Evolutionary conservation across 2,888 invertebrate species (phyloP), one percentile per base, ranked within the genome.

Genomic region (Lacanobia wlatinum): DNA sequence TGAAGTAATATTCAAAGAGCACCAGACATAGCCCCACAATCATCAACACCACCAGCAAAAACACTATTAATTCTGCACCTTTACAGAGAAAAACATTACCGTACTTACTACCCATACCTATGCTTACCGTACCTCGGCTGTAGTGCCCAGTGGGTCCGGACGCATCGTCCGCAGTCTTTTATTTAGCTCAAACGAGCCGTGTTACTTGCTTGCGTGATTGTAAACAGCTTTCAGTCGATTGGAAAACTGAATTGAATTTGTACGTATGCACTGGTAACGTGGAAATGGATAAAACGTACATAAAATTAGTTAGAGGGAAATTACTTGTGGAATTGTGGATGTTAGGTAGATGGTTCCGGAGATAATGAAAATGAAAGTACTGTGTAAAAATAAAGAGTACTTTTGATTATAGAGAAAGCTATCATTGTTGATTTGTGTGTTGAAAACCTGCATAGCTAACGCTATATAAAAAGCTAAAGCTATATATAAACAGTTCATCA

Each of bases 221-320:
- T 85, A 86, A 87, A 86, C 83, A 83, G 85, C 85, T 88, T 84
- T 87, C 86, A 88, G 84, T 85, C 84, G 82, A 87, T 88, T 87
- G 87, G 90, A 89, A 87, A 85, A 84, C 86, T 87, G 76, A 82
- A 88, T 87, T 87, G 77, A 82, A 87, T 86, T 82, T 71, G 84
- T 82, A 84, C 76, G 61, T 75, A 66, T 43, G 65, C 63, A 58
- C 64, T 52, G 58, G 78, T 66, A 82, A 66, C 46, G 62, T 66
- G 50, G 28, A 60, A 79, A 56, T 48, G 62, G 62, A 48, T 75
- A 58, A 73, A 78, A 64, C 18, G 55, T 55, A 46, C 40, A 60
- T 71, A 28, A 62, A 62, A 71, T 70, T 66, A 63, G 58, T 70
- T 40, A 2, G 3, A 53, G 34, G 18, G 21, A 81, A 68, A 76